A percentile compares a stretch with the other conserved stretches of the same genome.
Evolutionary conservation across 2,888 invertebrate species (phyloP).

Genomic region (Pheosia tremula): DNA sequence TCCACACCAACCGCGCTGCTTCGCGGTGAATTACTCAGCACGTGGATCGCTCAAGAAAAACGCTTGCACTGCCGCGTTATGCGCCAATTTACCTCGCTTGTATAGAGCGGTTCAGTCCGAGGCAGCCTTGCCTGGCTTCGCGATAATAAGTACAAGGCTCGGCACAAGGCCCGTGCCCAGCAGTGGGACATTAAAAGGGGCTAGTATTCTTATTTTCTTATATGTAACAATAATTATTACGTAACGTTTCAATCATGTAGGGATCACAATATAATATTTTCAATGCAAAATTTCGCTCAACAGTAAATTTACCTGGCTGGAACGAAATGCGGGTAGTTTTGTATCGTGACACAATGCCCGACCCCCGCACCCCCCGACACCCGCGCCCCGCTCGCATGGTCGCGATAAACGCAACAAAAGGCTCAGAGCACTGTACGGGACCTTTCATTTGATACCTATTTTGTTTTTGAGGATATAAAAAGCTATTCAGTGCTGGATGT

Average conservation of each 20-base stretch:
- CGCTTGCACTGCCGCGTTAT: too few relatives aligned
- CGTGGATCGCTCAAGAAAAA: too few relatives aligned
- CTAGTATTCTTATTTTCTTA: too few relatives aligned
- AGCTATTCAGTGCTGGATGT: not conserved
- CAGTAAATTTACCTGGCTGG: not conserved
- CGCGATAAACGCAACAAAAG: constrained; percentile 38
- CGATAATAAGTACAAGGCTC: too few relatives aligned
- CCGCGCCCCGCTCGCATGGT: constrained; percentile 10
- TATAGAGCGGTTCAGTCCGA: too few relatives aligned
- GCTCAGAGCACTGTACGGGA: constrained; percentile 30
- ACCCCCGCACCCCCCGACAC: not conserved
- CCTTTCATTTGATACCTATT: constrained; percentile 31
- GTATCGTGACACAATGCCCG: constrained; percentile 18
- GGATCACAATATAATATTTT: not conserved
- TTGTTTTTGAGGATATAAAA: constrained; percentile 8
- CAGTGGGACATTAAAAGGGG: too few relatives aligned
- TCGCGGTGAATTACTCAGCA: too few relatives aligned
- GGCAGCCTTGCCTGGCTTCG: too few relatives aligned
- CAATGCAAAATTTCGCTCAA: not conserved
- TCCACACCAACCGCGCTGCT: too few relatives aligned
- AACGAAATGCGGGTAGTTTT: constrained; percentile 23
- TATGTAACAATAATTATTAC: too few relatives aligned
- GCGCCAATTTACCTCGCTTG: too few relatives aligned
- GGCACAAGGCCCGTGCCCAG: too few relatives aligned
- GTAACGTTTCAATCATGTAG: not conserved